Evolutionary conservation across 2,888 invertebrate species (phyloP).

Genomic region (Callyntrura guangdongensis): DNA sequence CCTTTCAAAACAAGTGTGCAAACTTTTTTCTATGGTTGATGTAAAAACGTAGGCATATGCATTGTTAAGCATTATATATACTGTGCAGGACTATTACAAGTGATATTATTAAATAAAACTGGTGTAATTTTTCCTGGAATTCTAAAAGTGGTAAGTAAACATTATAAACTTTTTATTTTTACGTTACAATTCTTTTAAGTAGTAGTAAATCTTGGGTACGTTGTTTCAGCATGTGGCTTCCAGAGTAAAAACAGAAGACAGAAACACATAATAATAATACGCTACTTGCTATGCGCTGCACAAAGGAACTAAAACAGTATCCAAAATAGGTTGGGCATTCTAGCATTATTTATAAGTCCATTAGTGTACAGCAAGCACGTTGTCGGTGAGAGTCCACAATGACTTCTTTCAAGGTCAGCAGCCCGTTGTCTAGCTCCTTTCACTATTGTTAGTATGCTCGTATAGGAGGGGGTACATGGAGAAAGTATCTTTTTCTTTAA

Average conservation of each 20-base stretch:
- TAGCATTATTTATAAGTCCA: slow-evolving; percentile 50
- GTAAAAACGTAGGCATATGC: background rate
- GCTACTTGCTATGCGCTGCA: background rate
- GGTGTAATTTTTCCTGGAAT: background rate
- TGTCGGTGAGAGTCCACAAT: slow-evolving; percentile 51
- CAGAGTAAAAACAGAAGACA: background rate
- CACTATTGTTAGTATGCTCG: background rate
- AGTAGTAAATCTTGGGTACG: background rate
- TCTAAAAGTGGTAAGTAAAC: slow-evolving; percentile 22
- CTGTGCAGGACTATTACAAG: too few relatives aligned
- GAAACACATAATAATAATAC: background rate
- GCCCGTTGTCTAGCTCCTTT: slow-evolving; percentile 31
- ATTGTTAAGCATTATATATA: background rate
- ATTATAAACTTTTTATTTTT: slow-evolving; percentile 3
- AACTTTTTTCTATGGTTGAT: background rate
- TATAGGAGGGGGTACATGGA: background rate
- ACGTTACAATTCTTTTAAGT: background rate
- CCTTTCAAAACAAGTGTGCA: slow-evolving; percentile 8
- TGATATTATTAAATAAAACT: background rate
- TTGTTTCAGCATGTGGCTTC: background rate
- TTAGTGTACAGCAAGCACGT: slow-evolving; percentile 51
- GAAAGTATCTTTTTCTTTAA: background rate
- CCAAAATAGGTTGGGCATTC: background rate
- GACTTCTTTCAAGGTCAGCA: slow-evolving; percentile 63
- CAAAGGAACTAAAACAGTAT: background rate